Percentiles rank a stretch among this genome's conserved stretches.
These are phyloP conservation scores for Tympanoctomys barrerae DNA, from an alignment of 2,797 vertebrate genomes.

Conservation along the genomic window DNA sequence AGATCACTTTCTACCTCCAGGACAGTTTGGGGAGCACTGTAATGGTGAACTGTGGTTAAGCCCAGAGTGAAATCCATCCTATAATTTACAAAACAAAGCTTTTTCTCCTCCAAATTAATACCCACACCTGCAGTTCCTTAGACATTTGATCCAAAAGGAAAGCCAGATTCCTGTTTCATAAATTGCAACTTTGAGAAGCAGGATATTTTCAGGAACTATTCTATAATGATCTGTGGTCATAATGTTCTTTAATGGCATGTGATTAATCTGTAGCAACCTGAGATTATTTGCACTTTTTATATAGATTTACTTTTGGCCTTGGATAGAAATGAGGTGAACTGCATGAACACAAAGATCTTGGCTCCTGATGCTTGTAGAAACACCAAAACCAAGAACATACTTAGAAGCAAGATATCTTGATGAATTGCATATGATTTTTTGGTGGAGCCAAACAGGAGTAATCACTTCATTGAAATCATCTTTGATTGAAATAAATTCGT, in stretches of 20 bases:
- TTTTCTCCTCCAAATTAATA: not conserved
- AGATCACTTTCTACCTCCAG: not conserved
- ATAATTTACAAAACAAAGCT: not conserved
- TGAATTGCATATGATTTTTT: not conserved
- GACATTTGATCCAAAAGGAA: not conserved
- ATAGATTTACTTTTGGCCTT: not conserved
- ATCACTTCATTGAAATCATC: not conserved
- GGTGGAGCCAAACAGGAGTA: not conserved
- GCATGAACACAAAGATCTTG: not conserved
- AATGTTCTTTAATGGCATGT: not conserved
- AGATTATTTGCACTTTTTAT: not conserved
- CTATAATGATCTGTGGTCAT: not conserved
- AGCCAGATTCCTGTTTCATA: not conserved
- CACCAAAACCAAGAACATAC: not conserved
- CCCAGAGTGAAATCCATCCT: not conserved
- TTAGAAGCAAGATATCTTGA: not conserved
- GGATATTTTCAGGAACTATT: not conserved
- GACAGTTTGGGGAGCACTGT: not conserved
- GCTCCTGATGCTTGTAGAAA: not conserved
- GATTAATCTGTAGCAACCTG: not conserved
- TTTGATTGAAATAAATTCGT: not conserved
- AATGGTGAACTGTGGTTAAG: not conserved
- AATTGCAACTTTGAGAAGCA: not conserved
- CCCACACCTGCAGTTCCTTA: not conserved
- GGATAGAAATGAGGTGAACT: not conserved